Base-by-base conservation (phyloP, 2,888 invertebrate genomes). In the Portevinia maculata region DNA sequence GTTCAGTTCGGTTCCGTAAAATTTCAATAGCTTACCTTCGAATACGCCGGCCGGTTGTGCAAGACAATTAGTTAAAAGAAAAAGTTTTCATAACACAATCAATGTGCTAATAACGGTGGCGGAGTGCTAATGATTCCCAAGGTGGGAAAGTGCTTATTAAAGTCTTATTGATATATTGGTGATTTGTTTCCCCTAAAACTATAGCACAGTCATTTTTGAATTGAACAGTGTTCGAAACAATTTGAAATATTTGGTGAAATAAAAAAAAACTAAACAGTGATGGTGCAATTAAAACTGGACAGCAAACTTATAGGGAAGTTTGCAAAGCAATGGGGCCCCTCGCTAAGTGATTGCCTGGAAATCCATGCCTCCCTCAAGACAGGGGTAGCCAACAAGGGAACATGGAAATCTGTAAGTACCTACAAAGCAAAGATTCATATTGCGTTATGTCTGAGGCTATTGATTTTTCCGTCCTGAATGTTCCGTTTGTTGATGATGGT, bases 371-470 rank as follows among this genome's bases (percentile, higher is more conserved):
- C 84, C 50, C 83, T 86, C 21, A 79, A 85, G 39, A 84, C 85
- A 50, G 87, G 87, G 65, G 85, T 87, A 64, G 87, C 87, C 11
- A 86, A 85, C 60, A 87, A 87, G 73, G 87, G 87, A 57, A 87
- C 87, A 62, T 87, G 87, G 87, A 86, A 84, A 84, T 85, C 75
- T 65, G 87, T 87, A 85, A 87, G 87, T 87, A 84, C n/a, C 59
- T 30, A 60, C 21, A 17, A 52, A 62, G 30, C 24, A 32, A 32
- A 57, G 11, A 28, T 30, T 60, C 57, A 9, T 34, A 41, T 53
- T 48, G 41, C 30, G 28, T 50, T 11, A 34, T 34, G 73, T 64
- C 75, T 84, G 69, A 55, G 21, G 44, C 9, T 84, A 74, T 84
- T 67, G 75, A 75, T 84, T 84, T 84, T 84, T 70, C 69, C 39